Evolutionary conservation across 2,797 vertebrate species (phyloP), one percentile per base, ranked within the genome.

Genomic region (Labroides dimidiatus): DNA sequence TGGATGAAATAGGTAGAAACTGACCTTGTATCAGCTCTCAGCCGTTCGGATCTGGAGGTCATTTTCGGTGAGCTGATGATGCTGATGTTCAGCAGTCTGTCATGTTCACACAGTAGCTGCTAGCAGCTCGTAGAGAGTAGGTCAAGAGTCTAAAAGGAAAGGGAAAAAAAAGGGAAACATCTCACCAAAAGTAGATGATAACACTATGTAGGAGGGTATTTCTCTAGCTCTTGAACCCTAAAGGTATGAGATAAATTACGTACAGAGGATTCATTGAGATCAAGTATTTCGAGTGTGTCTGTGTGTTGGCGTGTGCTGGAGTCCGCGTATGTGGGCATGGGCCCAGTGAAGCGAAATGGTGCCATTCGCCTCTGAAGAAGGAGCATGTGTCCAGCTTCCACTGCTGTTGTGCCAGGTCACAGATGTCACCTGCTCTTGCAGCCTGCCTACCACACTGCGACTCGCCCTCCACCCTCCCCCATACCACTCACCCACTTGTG

Each of bases 351-450:
- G 83, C 75, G 75, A 81, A 80, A 81, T 37, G 24, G 47, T 67
- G 80, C 74, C 82, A 80, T 74, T 51, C 80, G 82, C 80, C 82
- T 85, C 71, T 70, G 80, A 81, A 78, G 75, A 80, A 74, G 82
- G 52, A 85, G 79, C 77, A 84, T 87, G 87, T 86, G 90, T 78
- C 84, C 79, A 13, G 66, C 74, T 56, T 85, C 71, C 84, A 80
- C 80, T 70, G 52, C 81, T 69, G 84, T 69, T 63, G 73, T 84
- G 72, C 81, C 71, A 73, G 84, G 84, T 87, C 87, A 84, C 85
- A 84, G 78, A 91, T 84, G 85, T 89, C 85, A 87, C 90, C 78
- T 87, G 83, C 81, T 88, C 65, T 81, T 27, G 77, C 81, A 78
- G 75, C 72, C 81, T 61, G 23, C 49, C 50, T 44, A 57, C 55